A percentile compares a stretch with the other conserved stretches of the same genome.
Evolutionary conservation across 2,797 vertebrate genomes (phyloP).

Genomic region (Arrhamphus sclerolepis): DNA sequence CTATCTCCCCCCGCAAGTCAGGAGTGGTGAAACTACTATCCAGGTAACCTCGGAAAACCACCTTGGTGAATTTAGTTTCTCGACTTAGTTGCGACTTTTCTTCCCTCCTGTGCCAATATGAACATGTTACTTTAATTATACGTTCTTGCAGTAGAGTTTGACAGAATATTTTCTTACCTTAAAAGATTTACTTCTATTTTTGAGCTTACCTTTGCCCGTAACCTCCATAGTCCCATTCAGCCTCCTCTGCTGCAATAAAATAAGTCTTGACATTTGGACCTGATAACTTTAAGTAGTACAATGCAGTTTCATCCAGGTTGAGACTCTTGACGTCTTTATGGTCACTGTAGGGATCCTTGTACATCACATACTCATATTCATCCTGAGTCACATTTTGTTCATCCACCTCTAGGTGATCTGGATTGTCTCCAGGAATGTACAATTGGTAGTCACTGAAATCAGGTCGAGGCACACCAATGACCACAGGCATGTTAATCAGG

Average conservation of each 20-base stretch:
- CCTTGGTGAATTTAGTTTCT: slow-evolving; percentile 85
- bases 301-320: slow-evolving; percentile 79
- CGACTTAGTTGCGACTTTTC: slow-evolving; percentile 63
- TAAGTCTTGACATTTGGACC: slow-evolving; percentile 83
- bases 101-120: slow-evolving; percentile 62
- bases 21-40: slow-evolving; percentile 86
- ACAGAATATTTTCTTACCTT: background rate
- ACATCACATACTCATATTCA: slow-evolving; percentile 82
- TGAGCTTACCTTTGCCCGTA: slow-evolving; percentile 77
- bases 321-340: slow-evolving; percentile 72
- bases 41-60: slow-evolving; percentile 88
- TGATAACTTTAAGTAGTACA: slow-evolving; percentile 80
- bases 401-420: slow-evolving; percentile 32
- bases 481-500: slow-evolving; percentile 64
- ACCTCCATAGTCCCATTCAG: slow-evolving; percentile 90
- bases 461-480: slow-evolving; percentile 86
- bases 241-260: slow-evolving; percentile 90
- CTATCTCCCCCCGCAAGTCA: slow-evolving; percentile 84
- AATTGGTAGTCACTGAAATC: slow-evolving; percentile 86
- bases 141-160: background rate
- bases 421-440: slow-evolving; percentile 68
- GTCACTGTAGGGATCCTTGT: slow-evolving; percentile 88
- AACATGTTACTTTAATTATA: background rate
- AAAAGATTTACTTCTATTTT: background rate
- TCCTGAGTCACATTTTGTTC: slow-evolving; percentile 47